Percentiles rank a stretch among this genome's conserved stretches.
Conservation (phyloP, 2,888 invertebrate genomes). For the Himalopsyche anomala region DNA sequence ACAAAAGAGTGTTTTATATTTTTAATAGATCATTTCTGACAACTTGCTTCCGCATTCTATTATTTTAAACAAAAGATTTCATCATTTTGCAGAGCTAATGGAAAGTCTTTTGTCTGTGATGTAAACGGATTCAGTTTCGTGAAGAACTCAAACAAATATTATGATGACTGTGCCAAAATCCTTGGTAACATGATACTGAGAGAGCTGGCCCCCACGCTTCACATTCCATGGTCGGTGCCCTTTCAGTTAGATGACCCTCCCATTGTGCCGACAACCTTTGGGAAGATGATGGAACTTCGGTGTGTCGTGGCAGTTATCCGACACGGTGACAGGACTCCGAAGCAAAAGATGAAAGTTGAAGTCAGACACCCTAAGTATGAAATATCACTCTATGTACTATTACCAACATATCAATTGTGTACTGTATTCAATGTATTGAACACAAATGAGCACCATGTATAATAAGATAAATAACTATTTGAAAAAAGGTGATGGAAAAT, state of each 20-base stretch:
- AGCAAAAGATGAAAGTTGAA: slow-evolving; percentile 99
- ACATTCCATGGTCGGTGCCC: slow-evolving; percentile 98
- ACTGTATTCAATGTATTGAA: too few species aligned
- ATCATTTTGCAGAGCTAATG: slow-evolving; percentile 87
- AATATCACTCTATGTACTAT: too few species aligned
- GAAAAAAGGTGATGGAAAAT: too few species aligned
- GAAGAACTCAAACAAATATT: slow-evolving; percentile 99
- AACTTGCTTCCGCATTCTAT: too few species aligned
- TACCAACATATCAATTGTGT: too few species aligned
- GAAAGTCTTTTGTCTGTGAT: slow-evolving; percentile 99
- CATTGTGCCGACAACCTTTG: slow-evolving; percentile 98
- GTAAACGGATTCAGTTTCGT: slow-evolving; percentile 99
- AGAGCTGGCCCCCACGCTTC: slow-evolving; percentile 94
- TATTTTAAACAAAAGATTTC: neutral
- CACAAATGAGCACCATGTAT: too few species aligned
- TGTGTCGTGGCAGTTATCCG: slow-evolving; percentile 98
- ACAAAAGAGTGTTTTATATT: too few species aligned
- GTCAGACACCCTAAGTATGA: slow-evolving; percentile 93
- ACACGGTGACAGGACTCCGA: slow-evolving; percentile 99
- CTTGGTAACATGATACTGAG: slow-evolving; percentile 98
- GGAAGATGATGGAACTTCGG: slow-evolving; percentile 94
- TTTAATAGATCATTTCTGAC: too few species aligned
- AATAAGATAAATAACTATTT: too few species aligned
- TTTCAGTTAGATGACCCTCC: slow-evolving; percentile 99
- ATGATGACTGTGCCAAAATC: slow-evolving; percentile 99